Base-by-base conservation (phyloP, 1,140 invertebrate species). In the Ylistrum balloti region DNA sequence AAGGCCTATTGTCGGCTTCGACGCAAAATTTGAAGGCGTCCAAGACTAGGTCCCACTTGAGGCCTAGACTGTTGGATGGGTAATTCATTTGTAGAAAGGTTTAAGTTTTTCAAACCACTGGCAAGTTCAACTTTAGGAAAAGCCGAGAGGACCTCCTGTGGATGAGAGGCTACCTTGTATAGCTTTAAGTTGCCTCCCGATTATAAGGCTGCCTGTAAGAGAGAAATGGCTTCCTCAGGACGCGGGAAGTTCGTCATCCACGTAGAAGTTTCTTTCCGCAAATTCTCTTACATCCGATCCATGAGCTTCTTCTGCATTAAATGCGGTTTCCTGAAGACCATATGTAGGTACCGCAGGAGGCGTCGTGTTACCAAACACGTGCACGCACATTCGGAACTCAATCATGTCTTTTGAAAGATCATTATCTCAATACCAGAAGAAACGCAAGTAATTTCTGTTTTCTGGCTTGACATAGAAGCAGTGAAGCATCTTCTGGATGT, bases 371-470 rank as follows among this genome's bases (percentile, higher is more conserved):
- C 93, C 93, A 89, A 93, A 93, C 2, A 93, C 86, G 90, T 94
- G 93, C 0, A 93, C 91, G 10, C 10, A 87, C 93, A 94, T 94
- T 28, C 91, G 32, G 56, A 91, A 93, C 22, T 93, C 93, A 10
- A 90, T 87, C 0, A 91, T 0, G 10, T 87, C 86, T n/a, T 90
- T 88, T 0, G 34, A 56, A 7, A 86, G 17, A 34, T 93, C 88
- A 45, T 92, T 91, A 17, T 92, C 85, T 0, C 86, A 20, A 33
- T 92, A 91, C 92, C 93, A 93, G 10, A 92, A 22, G 86, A 93
- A 93, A 9, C 92, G 20, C 0, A 93, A 85, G 38, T 86, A 93
- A 45, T 93, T 85, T 32, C 93, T 34, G 74, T 93, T 74, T 10
- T 89, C 35, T 86, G 33, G 45, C 17, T 45, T 89, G 0, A 93